phyloP scores from a whole-genome alignment of 2,113 vertebrate genomes.

The Pachycephala philippinensis region DNA sequence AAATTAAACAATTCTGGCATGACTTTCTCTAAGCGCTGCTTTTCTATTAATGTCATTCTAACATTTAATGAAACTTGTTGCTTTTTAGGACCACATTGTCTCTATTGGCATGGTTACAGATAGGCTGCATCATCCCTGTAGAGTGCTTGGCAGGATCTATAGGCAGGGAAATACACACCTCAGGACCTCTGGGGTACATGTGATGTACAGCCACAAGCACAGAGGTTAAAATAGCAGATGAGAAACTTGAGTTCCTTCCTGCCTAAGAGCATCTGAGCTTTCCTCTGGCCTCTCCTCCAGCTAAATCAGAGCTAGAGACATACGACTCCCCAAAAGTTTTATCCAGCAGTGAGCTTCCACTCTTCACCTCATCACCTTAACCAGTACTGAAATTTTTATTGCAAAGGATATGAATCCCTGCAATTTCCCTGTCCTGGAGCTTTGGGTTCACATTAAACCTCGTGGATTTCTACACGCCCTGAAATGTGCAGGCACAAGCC shows the following conservation, averaged over 20 bases:
- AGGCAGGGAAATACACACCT: neutral
- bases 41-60: neutral
- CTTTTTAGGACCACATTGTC: neutral
- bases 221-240: neutral
- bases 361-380: neutral
- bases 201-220: neutral
- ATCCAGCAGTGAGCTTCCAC: neutral
- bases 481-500: neutral
- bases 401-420: neutral
- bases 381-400: neutral
- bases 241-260: neutral
- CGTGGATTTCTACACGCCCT: neutral
- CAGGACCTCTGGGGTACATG: neutral
- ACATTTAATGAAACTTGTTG: constrained; percentile 6
- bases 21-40: neutral
- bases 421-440: neutral
- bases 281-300: neutral
- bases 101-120: neutral
- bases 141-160: neutral
- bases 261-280: neutral
- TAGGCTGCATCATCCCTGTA: neutral
- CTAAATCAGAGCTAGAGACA: neutral
- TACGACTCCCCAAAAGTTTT: neutral
- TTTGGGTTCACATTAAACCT: neutral
- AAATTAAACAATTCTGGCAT: neutral